These are phyloP conservation scores for Microtus richardsoni DNA, from an alignment of 2,113 vertebrate species.

Conservation along the genomic window DNA sequence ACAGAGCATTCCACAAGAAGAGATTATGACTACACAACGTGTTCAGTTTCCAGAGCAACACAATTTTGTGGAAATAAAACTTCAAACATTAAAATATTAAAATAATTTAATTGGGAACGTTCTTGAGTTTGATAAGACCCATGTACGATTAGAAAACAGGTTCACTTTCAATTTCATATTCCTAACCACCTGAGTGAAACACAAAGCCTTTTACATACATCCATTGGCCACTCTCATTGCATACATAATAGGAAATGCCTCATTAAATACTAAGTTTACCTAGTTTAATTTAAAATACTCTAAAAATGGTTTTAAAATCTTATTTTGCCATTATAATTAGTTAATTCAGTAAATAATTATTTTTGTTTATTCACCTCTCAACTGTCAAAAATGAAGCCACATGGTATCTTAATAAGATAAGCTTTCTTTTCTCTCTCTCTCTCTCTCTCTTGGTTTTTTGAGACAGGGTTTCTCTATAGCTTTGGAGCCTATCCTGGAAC, in stretches of 20 bases:
- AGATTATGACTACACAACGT: neutral
- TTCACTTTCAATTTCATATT: neutral
- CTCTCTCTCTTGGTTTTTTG: too few relatives aligned
- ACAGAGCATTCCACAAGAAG: neutral
- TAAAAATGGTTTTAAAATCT: neutral
- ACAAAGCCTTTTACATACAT: neutral
- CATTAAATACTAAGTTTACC: neutral
- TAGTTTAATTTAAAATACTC: neutral
- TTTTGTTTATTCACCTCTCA: constrained; percentile 12
- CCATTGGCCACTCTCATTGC: neutral
- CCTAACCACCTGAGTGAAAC: neutral
- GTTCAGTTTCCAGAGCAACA: constrained; percentile 13
- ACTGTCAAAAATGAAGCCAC: neutral
- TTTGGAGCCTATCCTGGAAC: too few relatives aligned
- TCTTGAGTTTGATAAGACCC: neutral
- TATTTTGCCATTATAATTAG: neutral
- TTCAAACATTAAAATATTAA: neutral
- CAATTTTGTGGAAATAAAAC: neutral
- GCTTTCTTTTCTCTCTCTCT: rapidly evolving
- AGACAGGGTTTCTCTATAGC: too few relatives aligned
- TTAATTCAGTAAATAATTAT: neutral
- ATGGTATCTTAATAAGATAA: neutral
- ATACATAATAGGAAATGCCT: neutral
- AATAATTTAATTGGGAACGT: neutral
- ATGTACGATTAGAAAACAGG: neutral